Conservation (phyloP, 2,797 vertebrate species). For the Hipposideros larvatus region DNA sequence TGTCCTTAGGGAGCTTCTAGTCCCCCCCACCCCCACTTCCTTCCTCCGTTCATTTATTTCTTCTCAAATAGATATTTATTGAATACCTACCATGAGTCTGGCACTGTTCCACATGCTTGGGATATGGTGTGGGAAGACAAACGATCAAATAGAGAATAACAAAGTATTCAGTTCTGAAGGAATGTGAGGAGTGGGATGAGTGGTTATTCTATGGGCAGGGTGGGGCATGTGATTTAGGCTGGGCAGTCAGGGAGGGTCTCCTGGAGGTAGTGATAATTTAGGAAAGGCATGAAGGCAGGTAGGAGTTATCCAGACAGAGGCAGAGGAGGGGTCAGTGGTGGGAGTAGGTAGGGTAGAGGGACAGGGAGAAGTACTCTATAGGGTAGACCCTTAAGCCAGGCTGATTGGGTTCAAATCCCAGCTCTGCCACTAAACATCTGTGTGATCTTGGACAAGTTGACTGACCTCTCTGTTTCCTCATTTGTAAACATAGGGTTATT, state of each 20-base stretch:
- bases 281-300: not conserved
- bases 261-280: not conserved
- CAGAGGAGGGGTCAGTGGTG: not conserved
- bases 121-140: not conserved
- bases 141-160: not conserved
- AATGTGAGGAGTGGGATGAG: not conserved
- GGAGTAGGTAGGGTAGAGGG: too few species aligned
- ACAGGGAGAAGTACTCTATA: not conserved
- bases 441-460: not conserved
- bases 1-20: not conserved
- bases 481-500: slow-evolving; percentile 2
- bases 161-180: not conserved
- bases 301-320: not conserved
- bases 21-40: not conserved
- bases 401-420: not conserved
- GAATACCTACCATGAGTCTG: not conserved
- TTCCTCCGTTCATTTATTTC: not conserved
- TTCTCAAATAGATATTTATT: not conserved
- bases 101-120: not conserved
- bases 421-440: not conserved
- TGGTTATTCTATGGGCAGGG: not conserved
- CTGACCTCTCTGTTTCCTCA: slow-evolving; percentile 14
- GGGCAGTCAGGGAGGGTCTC: not conserved
- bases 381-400: not conserved
- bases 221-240: not conserved